Conservation (phyloP, 2,113 vertebrate species). For the Danio rerio region DNA sequence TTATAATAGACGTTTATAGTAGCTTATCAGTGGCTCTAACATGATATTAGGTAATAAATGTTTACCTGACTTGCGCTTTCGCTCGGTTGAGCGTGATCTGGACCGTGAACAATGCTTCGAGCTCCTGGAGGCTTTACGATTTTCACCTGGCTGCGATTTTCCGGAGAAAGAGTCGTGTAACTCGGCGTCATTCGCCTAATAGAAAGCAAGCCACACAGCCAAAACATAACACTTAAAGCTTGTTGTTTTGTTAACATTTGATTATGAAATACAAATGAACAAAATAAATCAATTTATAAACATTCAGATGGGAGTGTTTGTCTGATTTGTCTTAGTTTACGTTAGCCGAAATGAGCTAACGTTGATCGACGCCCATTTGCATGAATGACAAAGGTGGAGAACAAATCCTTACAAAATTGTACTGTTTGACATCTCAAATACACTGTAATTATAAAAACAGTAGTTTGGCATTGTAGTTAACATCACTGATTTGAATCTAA, state of each 20-base stretch:
- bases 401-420: background rate
- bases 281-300: no score
- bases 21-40: no score
- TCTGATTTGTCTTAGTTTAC: background rate
- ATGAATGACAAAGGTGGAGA: background rate
- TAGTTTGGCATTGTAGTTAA: background rate
- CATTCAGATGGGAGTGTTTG: no score
- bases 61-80: constrained; percentile 87
- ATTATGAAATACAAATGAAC: no score
- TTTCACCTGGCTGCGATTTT: constrained; percentile 80
- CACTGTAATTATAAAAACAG: background rate
- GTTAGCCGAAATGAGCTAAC: background rate
- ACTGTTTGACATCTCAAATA: background rate
- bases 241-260: background rate
- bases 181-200: constrained; percentile 87
- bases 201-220: background rate
- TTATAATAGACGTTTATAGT: no score
- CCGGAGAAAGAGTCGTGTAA: constrained; percentile 79
- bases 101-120: constrained; percentile 94
- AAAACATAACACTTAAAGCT: background rate
- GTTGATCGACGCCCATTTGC: background rate
- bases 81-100: constrained; percentile 86
- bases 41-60: background rate
- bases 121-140: constrained; percentile 86
- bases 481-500: background rate